Evolutionary conservation across 1,140 invertebrate genomes (phyloP).

Genomic region (Agrypnia vestita): DNA sequence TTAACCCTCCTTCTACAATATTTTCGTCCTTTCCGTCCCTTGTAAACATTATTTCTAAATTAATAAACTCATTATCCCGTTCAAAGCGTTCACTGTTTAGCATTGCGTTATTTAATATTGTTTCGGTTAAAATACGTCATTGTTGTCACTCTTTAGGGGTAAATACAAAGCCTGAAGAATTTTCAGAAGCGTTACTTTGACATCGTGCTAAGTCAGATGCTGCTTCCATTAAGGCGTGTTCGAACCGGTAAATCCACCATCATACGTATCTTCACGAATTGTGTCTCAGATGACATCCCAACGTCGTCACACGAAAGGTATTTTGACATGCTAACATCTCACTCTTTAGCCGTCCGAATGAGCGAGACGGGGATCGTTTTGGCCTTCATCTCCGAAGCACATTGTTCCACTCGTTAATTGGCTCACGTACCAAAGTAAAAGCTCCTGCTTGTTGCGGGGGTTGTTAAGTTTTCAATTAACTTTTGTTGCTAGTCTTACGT

Average conservation of each 20-base stretch:
- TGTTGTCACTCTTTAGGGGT: neutral
- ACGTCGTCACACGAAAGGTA: neutral
- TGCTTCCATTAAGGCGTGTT: neutral
- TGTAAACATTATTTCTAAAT: too few relatives aligned
- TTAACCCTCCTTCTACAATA: too few relatives aligned
- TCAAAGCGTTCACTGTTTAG: too few relatives aligned
- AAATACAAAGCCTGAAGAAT: constrained; percentile 1
- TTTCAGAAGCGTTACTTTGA: neutral
- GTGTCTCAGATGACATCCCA: neutral
- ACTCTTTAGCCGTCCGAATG: constrained; percentile 1
- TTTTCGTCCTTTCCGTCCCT: too few relatives aligned
- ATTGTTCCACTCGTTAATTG: constrained; percentile 51
- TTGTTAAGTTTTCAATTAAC: constrained; percentile 60
- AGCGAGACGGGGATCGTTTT: neutral
- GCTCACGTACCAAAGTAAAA: constrained; percentile 57
- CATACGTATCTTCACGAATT: neutral
- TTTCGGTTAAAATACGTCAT: neutral
- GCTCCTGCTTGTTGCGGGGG: constrained; percentile 23
- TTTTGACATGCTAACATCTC: neutral
- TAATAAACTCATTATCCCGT: too few relatives aligned
- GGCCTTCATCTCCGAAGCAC: constrained; percentile 2
- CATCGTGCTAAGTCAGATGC: constrained; percentile 1
- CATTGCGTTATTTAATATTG: too few relatives aligned
- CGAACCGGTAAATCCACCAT: neutral
- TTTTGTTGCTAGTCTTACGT: neutral